phyloP scores from a whole-genome alignment of 1,140 invertebrate genomes.

The Homalodisca vitripennis region DNA sequence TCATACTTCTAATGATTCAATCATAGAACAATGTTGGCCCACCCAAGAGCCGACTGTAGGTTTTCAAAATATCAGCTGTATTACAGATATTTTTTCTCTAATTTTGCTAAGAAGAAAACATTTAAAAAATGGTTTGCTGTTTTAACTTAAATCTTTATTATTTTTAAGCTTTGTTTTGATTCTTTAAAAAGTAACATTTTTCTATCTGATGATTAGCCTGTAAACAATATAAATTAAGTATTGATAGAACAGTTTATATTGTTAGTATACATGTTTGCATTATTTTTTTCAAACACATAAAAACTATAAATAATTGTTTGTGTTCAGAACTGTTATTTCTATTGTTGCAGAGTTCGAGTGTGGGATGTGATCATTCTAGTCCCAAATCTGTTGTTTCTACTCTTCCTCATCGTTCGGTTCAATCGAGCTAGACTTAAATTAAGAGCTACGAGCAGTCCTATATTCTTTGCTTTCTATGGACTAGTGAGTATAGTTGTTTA shows the following conservation, averaged over 20 bases:
- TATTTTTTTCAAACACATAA: constrained; percentile 11
- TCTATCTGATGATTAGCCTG: constrained; percentile 13
- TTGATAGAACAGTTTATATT: not conserved
- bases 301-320: constrained; percentile 17
- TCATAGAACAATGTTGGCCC: too few relatives aligned
- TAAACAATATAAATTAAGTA: not conserved
- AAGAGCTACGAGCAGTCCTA: constrained; percentile 74
- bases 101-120: too few relatives aligned
- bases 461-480: constrained; percentile 78
- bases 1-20: too few relatives aligned
- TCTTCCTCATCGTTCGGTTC: constrained; percentile 69
- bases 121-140: too few relatives aligned
- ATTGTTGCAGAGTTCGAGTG: constrained; percentile 68
- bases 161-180: too few relatives aligned
- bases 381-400: constrained; percentile 73
- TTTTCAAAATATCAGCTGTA: too few relatives aligned
- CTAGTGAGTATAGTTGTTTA: constrained; percentile 55
- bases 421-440: constrained; percentile 73
- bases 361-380: constrained; percentile 82
- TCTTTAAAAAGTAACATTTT: constrained; percentile 8
- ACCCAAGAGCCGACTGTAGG: too few relatives aligned
- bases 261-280: not conserved
- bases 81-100: too few relatives aligned
- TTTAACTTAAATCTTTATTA: too few relatives aligned
- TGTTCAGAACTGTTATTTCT: constrained; percentile 37